A percentile compares a stretch with the other conserved stretches of the same genome.
Conservation (phyloP, 2,113 vertebrate genomes). For the rat (Rattus norvegicus) region GRCr8 NC_086023.1:86176001-86176500, state of each 20-base stretch:
- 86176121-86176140: background rate
- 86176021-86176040: no score
- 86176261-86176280: background rate
- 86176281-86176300: background rate
- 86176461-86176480: conserved; percentile 84
- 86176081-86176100: background rate
- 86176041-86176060: no score
- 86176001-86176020: no score
- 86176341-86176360: background rate
- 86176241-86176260: background rate
- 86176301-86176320: conserved; percentile 42
- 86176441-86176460: conserved; percentile 76
- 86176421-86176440: conserved; percentile 75
- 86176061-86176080: background rate
- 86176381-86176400: background rate
- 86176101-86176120: background rate
- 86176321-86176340: background rate
- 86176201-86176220: background rate
- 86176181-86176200: background rate
- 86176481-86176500: conserved; percentile 86
- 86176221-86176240: background rate
- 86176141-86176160: background rate
- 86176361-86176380: background rate
- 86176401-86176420: conserved; percentile 52
- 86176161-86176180: background rate